Base-by-base conservation (phyloP, 1,140 invertebrate species). In the Calosoma granatense region DNA sequence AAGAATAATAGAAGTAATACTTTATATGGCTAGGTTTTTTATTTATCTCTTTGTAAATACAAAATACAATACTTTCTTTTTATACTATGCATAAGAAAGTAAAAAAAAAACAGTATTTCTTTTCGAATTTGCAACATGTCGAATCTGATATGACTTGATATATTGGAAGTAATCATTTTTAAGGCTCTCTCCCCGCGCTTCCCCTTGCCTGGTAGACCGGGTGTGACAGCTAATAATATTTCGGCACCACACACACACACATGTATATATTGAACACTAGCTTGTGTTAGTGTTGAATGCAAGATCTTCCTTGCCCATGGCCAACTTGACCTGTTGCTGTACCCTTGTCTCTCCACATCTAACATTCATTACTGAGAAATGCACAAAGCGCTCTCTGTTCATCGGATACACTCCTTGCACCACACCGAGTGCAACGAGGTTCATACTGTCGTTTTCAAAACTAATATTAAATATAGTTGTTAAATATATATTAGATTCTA, bases 341-440 rank as follows among this genome's bases (percentile, higher is more conserved):
- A 47, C 41, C 41, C 41, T 47, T 17, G 41, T 47, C 41, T 36
- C 17, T 47, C 41, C 41, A 47, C 41, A 47, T 47, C 41, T 47
- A 17, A 47, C 41, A 47, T 47, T 47, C 41, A 47, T 47, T 47
- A 47, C 41, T 12, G 17, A 47, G 41, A 47, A 47, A 47, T 47
- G 6, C 41, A 9, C n/a, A 9, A 17, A 4, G 9, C 9, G 6
- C 41, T 47, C 15, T 17, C 41, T 47, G 41, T 47, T 47, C 41
- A 47, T 47, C 17, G 41, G 41, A 47, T 47, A 47, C 15, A 12
- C 3, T 4, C 17, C 15, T 9, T 47, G 6, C 15, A 47, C 26
- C 4, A 30, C 26, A 30, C 26, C 14, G 14, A 30, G 14, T 4
- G 26, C n/a, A n/a, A n/a, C n/a, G n/a, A n/a, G n/a, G n/a, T n/a